Evolutionary conservation across 2,113 vertebrate genomes (phyloP), one percentile per base, ranked within the genome.

Genomic region (Scophthalmus maximus): DNA sequence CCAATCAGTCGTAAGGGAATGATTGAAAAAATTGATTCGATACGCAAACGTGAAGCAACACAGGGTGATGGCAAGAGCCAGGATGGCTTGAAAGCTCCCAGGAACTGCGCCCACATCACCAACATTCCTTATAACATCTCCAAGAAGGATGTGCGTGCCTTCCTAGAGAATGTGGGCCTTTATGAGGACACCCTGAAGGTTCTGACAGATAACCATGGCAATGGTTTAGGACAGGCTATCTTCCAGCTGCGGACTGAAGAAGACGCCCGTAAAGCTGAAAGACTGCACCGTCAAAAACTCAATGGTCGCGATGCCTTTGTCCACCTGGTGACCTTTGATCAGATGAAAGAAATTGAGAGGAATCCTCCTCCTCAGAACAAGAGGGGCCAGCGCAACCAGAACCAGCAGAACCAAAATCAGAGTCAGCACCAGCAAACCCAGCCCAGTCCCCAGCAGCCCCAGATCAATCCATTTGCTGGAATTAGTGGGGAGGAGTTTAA

Each of bases 71-170:
- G 95, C 79, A 97, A 97, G 79, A 94, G 94, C 73, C 93, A 93
- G 11, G 96, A 96, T 73, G 89, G 95, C 66, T 92, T 82, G 23
- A 95, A 88, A 89, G 91, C 62, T 25, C 84, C 95, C 49, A 95
- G 96, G 73, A 83, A 94, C 63, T 99, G 96, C 80, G 96, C 94
- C 0, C 98, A 99, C 82, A 96, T 99, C 78, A 96, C 96, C 79
- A 99, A 99, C 93, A 96, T 99, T 81, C 97, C 98, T 5, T 99
- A 98, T 89, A 98, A 96, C 67, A 95, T 98, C 68, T 95, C 95
- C 56, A 98, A 97, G 90, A 95, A 97, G 85, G 97, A 98, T 82
- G 93, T 99, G 49, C 94, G 96, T 79, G 95, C 95, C 38, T 99
- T 99, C 89, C 83, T 98, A 40, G 97, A 99, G 68, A 97, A 96